Base-by-base conservation (phyloP, 2,888 invertebrate species). In the Piscicola geometra region DNA sequence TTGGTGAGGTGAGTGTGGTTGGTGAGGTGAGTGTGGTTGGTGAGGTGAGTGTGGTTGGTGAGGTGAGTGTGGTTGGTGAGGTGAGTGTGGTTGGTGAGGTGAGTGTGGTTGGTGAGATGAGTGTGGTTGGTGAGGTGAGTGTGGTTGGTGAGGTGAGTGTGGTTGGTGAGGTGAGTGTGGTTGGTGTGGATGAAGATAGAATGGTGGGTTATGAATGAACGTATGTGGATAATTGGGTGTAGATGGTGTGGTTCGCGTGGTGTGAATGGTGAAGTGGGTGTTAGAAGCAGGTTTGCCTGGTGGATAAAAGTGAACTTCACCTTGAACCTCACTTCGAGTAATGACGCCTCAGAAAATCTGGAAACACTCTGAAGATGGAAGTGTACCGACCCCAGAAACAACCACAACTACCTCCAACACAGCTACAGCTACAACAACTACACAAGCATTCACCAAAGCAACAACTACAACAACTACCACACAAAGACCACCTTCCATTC, bases 1-100 rank as follows among this genome's bases (percentile, higher is more conserved):
- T 50, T 68, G 75, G 52, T 68, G 69, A 69, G 66, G 68, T 50
- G 66, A 32, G 69, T 25, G 75, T 69, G 35, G 69, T 69, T 36
- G 69, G 69, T 30, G 69, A 75, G 12, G 56, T 33, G 35, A 52
- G 68, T 9, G 75, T 50, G 66, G 68, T 41, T 36, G 47, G 41
- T n/a, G 75, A 67, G 64, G 68, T 68, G 33, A 50, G 50, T 25
- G 68, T 47, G 30, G 75, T 68, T 1, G 36, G 47, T n/a, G 60
- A 74, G 12, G 67, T 36, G 25, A 25, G 41, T 33, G 47, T 47
- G 21, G 67, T 41, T 41, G 67, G 15, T 36, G 66, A 67, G 2
- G 66, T 67, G 2, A 50, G 41, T 66, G 33, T 28, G 36, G 75
- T 67, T 12, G 75, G 67, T 0, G 66, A 75, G 9, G 68, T 30